Evolutionary conservation across 2,797 vertebrate species (phyloP).

Genomic region (Melanogrammus aeglefinus): DNA sequence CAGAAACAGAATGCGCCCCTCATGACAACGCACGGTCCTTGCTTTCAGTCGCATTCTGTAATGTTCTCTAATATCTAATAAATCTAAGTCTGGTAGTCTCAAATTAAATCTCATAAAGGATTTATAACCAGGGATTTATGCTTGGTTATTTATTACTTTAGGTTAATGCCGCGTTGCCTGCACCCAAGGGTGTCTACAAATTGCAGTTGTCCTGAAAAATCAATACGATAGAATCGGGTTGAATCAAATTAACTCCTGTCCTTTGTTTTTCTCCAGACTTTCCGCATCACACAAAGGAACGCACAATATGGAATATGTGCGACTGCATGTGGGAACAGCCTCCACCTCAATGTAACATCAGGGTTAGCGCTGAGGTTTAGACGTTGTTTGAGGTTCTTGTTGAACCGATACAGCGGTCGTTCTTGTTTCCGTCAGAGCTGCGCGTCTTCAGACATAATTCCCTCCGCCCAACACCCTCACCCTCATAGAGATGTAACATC

Average conservation of each 20-base stretch:
- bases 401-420: constrained; percentile 51
- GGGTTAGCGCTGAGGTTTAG: neutral
- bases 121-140: no score
- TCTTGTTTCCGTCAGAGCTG: constrained; percentile 34
- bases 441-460: constrained; percentile 66
- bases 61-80: no score
- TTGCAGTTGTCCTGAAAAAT: neutral
- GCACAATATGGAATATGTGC: neutral
- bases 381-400: neutral
- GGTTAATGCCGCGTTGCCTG: no score
- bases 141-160: no score
- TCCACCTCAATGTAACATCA: no score
- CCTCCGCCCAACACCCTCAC: constrained; percentile 60
- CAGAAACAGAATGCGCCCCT: no score
- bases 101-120: no score
- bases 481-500: constrained; percentile 67
- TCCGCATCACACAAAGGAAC: neutral
- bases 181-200: neutral
- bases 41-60: no score
- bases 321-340: no score
- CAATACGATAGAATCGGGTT: neutral
- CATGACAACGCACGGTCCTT: no score
- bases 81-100: no score
- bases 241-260: neutral
- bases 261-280: neutral